Percentiles rank a stretch among this genome's conserved stretches.
phyloP scores from a whole-genome alignment of 2,797 vertebrate genomes.

The Pseudocheirus occidentalis region DNA sequence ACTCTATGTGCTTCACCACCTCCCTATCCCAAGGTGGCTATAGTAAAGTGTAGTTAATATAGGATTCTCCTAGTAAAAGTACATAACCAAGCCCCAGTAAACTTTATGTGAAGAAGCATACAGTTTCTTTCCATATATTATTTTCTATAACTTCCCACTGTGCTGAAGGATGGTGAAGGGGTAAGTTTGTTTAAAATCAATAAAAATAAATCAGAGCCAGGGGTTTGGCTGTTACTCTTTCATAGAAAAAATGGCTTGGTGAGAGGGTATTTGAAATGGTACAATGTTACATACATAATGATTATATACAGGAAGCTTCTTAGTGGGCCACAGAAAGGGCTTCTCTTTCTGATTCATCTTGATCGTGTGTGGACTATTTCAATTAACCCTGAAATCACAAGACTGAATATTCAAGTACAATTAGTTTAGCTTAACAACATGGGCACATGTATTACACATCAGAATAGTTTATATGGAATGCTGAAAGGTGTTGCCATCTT shows the following conservation, averaged over 20 bases:
- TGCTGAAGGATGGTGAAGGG: conserved; percentile 49
- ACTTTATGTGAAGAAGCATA: background rate
- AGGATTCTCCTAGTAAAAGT: background rate
- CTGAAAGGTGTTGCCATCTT: background rate
- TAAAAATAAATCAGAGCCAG: conserved; percentile 61
- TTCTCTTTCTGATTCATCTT: conserved; percentile 37
- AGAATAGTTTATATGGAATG: conserved; percentile 22
- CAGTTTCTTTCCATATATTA: conserved; percentile 47
- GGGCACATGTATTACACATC: background rate
- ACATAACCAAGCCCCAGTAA: background rate
- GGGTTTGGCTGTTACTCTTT: conserved; percentile 52
- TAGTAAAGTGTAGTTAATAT: background rate
- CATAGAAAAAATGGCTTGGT: conserved; percentile 24
- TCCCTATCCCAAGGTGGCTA: background rate
- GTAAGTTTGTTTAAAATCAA: conserved; percentile 70
- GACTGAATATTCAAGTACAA: background rate
- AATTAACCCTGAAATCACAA: background rate
- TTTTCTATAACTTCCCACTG: conserved; percentile 61
- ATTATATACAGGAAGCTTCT: background rate
- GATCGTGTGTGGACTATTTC: background rate
- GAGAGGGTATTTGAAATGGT: conserved; percentile 22
- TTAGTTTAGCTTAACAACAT: background rate
- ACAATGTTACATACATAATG: conserved; percentile 14
- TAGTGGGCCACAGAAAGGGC: conserved; percentile 22
- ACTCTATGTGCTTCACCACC: too few relatives aligned